Base-by-base conservation (phyloP, 2,113 vertebrate species). In the Spizaetus ornatus region DNA sequence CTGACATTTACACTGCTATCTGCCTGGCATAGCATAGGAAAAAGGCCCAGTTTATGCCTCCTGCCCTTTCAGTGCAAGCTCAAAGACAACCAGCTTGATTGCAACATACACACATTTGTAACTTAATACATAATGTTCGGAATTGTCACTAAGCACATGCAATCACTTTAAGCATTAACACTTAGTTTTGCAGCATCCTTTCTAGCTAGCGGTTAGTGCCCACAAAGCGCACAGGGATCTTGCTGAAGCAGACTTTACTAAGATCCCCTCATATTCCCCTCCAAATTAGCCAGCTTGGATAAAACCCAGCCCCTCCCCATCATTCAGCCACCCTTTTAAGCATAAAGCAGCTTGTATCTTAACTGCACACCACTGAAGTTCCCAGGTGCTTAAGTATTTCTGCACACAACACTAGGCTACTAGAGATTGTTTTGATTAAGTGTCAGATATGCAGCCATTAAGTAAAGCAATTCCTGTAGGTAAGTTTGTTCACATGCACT, bases 401-500 rank as follows among this genome's bases (percentile, higher is more conserved):
- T 61, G 52, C 70, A 72, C 81, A 56, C 56, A 45, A 5, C 43
- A 36, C 34, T 16, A 82, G 47, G 90, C 73, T 82, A 65, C 59
- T 70, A 48, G 65, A 71, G 22, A 26, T 3, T 2, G 21, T 25
- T 84, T 23, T 70, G 45, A 47, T 74, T 45, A 61, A 1, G 1
- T 45, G 48, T 97, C 95, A 96, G 65, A 89, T 34, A 22, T 0
- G 29, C 61, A 40, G 23, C 77, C 45, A 63, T 77, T 55, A 95
- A 86, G 36, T 14, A 21, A 77, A 97, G 74, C 29, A 32, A 52
- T 20, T 43, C 20, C 31, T 25, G 36, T 13, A 43, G 42, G 65
- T 34, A 20, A 66, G 82, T 96, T 27, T 29, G 43, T 53, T 67
- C 15, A 72, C 97, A 90, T 87, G 96, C 97, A 89, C 2, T 42